Evolutionary conservation across 2,113 vertebrate genomes (phyloP), one percentile per base, ranked within the genome.

Genomic region (Oryzias javanicus): DNA sequence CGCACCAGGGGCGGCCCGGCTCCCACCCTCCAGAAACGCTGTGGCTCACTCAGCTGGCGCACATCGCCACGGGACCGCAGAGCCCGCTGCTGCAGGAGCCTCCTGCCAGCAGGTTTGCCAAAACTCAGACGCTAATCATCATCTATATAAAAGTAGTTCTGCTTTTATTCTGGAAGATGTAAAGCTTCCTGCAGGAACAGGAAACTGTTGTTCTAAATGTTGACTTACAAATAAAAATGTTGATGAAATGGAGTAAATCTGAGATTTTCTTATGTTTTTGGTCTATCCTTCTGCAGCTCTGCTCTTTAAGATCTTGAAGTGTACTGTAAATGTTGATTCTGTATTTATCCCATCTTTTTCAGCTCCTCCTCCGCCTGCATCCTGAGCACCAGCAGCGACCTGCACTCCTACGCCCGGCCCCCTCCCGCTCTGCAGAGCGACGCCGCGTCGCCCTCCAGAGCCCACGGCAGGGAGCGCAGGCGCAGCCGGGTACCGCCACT

Each of bases 391-490:
- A 95, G 94, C 89, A 94, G 93, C 89, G 95, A 96, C 93, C 95
- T 98, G 92, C 96, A 98, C 95, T 97, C 96, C 92, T 98, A 98
- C 45, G 95, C 97, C 56, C 94, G 95, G 60, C 96, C 96, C 70
- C 95, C 95, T 67, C 93, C 71, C 45, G 84, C 60, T 44, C 63
- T 55, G 19, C 51, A 88, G 57, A 88, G 92, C 49, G 91, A 91
- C 18, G 59, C 79, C 79, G 49, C 4, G 35, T 83, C 81, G 15
- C 84, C 94, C 61, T 82, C 93, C 58, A 91, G 90, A 83, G 92
- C 87, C 74, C 90, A 92, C 41, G 79, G 82, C 89, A 90, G 92
- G 80, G 90, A 94, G 60, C 93, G 92, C 55, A 70, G 74, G 12
- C 85, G 79, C 76, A 79, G 72, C 66, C 87, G 90, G 84, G 91